Base-by-base conservation (phyloP, 2,797 vertebrate genomes). In the Peromyscus aztecus region DNA sequence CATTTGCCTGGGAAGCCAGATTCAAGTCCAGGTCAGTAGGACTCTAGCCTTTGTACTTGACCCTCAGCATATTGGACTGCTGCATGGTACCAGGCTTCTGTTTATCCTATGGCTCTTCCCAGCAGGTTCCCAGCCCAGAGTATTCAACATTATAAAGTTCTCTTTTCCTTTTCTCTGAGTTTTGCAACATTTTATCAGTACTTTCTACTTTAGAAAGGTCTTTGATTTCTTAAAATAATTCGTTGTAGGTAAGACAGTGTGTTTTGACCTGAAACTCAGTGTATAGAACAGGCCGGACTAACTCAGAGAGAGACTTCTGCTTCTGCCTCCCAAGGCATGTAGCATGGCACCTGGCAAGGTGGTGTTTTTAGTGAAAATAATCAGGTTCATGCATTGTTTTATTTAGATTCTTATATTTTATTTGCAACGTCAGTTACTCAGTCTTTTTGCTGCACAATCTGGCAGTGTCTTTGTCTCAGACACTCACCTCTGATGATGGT, bases 181-280 rank as follows among this genome's bases (percentile, higher is more conserved):
- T 93, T 16, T 14, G 81, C 24, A 83, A 81, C 57, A 59, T 94
- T 96, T 90, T 97, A n/a, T 76, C 92, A 80, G 9, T 59, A 84
- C 95, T 89, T 96, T 92, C 40, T 94, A 40, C 59, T 95, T 97
- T 29, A 75, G 55, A 96, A 86, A 95, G 73, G 27, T 16, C 55
- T 94, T 94, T 29, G 89, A 34, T 46, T 46, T 40, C 40, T 84
- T 91, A 69, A 65, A 90, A 46, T 84, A 71, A 77, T 27, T 95
- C 67, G 29, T 14, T 73, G 24, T 88, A 90, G 61, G 17, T 84
- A 34, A 84, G 49, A 87, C 55, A 23, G 43, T n/a, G 49, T 49
- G 43, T 67, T 67, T 67, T 86, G 49, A 31, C 19, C 19, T 55
- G 21, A 69, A 69, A 86, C 31, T 69, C 12, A 52, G 31, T 69